Evolutionary conservation across 35 echinoderm and acorn worm species (phyloP).

Genomic region (Lytechinus pictus): DNA sequence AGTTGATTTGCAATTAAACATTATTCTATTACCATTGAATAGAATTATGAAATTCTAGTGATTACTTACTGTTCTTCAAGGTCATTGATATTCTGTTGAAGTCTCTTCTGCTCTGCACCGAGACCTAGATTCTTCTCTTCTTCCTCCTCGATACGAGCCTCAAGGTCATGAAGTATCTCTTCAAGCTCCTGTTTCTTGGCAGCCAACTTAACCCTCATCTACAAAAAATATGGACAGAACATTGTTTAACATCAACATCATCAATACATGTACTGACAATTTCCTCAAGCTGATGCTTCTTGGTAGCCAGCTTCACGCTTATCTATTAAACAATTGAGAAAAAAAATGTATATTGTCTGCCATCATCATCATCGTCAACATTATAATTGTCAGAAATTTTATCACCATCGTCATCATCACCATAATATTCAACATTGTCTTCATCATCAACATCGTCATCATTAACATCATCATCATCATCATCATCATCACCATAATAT

Average conservation of each 20-base stretch:
- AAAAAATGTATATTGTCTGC: background rate
- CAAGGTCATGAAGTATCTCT: slow-evolving; percentile 92
- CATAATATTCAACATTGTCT: no score
- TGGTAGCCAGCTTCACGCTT: background rate
- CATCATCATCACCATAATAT: background rate
- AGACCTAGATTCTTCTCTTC: slow-evolving; percentile 75
- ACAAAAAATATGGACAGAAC: background rate
- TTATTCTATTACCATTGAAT: no score
- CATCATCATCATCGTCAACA: no score
- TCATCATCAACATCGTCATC: no score
- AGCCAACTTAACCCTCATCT: slow-evolving; percentile 81
- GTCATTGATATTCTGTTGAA: slow-evolving; percentile 80
- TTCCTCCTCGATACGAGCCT: slow-evolving; percentile 90
- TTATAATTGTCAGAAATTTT: no score
- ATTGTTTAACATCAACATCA: background rate
- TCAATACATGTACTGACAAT: background rate
- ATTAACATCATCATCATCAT: no score
- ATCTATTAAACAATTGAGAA: background rate
- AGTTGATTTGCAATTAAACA: no score
- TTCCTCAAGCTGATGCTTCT: background rate
- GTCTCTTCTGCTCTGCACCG: slow-evolving; percentile 76
- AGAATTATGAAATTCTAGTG: no score
- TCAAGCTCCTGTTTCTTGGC: slow-evolving; percentile 90
- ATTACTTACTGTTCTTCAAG: slow-evolving; percentile 96
- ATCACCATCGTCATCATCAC: no score